A percentile compares a stretch with the other conserved stretches of the same genome.
phyloP scores from a whole-genome alignment of 2,113 vertebrate species.

The Mesoclemmys tuberculata region DNA sequence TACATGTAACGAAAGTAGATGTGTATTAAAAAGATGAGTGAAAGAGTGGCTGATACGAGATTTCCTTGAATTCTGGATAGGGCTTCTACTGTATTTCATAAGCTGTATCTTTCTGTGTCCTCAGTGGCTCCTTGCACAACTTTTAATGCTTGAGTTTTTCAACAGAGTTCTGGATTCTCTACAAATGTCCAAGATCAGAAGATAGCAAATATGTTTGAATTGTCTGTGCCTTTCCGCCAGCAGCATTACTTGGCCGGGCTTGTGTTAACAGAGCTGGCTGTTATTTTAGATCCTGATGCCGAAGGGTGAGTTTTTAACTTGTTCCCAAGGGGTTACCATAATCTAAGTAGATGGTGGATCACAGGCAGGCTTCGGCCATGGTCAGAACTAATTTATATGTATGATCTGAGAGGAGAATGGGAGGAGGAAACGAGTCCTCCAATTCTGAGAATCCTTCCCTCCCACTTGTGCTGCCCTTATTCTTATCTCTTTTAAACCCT shows the following conservation, averaged over 20 bases:
- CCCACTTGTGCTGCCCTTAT: not conserved
- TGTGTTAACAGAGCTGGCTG: slow-evolving; percentile 92
- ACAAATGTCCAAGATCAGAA: slow-evolving; percentile 98
- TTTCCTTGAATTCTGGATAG: not conserved
- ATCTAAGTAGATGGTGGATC: not conserved
- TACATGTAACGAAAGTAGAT: not conserved
- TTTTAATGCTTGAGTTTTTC: slow-evolving; percentile 5
- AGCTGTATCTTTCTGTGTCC: not conserved
- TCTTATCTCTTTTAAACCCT: not conserved
- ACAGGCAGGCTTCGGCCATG: not conserved
- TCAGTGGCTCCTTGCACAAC: not conserved
- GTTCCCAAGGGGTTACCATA: not conserved
- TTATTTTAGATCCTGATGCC: slow-evolving; percentile 96
- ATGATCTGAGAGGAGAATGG: not conserved
- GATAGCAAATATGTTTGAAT: slow-evolving; percentile 99
- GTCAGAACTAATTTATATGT: not conserved
- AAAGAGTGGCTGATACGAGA: not conserved
- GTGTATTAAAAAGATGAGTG: not conserved
- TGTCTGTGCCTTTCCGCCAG: slow-evolving; percentile 96
- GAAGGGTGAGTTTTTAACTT: slow-evolving; percentile 87
- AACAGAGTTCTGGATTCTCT: slow-evolving; percentile 97
- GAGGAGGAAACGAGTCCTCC: not conserved
- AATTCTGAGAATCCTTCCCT: not conserved
- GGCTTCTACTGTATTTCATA: not conserved
- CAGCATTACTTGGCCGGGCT: slow-evolving; percentile 96